Evolutionary conservation across 2,797 vertebrate genomes (phyloP).

Genomic region (Coendou prehensilis): DNA sequence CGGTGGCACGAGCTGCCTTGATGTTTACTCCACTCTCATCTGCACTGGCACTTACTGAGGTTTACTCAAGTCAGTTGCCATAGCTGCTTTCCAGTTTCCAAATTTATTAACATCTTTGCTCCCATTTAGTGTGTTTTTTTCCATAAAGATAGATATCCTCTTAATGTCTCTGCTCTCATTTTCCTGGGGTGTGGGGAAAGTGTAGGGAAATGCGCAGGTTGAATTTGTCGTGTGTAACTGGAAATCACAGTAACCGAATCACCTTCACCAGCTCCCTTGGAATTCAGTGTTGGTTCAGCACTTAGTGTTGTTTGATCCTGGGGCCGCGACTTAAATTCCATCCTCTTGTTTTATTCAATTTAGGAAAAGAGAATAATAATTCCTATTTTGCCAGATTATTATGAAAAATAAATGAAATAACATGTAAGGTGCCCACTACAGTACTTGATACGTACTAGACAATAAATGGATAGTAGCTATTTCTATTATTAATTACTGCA

Average conservation of each 20-base stretch:
- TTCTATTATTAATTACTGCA: neutral
- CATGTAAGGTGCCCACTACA: neutral
- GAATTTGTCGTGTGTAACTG: neutral
- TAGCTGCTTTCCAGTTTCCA: neutral
- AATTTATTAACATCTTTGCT: neutral
- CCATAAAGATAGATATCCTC: neutral
- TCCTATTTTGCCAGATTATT: neutral
- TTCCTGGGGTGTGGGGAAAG: neutral
- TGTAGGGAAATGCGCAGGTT: neutral
- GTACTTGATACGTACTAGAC: neutral
- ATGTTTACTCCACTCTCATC: neutral
- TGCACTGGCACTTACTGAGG: neutral
- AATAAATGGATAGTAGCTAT: neutral
- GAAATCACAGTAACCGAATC: neutral
- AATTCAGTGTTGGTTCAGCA: neutral
- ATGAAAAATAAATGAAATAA: constrained; percentile 47
- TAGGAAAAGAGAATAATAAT: constrained; percentile 15
- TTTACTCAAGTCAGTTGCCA: neutral
- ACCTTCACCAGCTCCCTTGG: neutral
- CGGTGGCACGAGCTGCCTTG: neutral
- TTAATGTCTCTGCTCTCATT: neutral
- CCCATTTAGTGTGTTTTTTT: constrained; percentile 12
- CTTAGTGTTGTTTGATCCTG: neutral
- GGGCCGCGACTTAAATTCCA: neutral
- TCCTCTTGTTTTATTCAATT: constrained; percentile 2